These are phyloP conservation scores for Matsumyia berberina DNA, from an alignment of 2,888 invertebrate species.

Conservation along the genomic window DNA sequence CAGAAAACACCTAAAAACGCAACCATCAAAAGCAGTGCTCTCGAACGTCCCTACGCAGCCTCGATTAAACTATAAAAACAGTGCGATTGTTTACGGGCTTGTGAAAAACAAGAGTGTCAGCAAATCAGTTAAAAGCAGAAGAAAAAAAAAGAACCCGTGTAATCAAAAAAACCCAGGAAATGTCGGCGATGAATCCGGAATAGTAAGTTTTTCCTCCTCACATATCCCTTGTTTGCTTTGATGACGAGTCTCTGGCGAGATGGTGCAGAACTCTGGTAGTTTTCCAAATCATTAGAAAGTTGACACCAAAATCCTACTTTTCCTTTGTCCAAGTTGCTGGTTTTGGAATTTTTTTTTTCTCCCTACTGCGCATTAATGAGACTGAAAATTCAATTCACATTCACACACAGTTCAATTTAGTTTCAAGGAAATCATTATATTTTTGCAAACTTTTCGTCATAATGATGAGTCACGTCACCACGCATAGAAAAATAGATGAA, in stretches of 20 bases:
- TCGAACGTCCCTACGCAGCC: conserved; percentile 16
- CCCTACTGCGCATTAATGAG: conserved; percentile 70
- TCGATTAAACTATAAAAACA: conserved; percentile 56
- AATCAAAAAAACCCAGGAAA: conserved; percentile 80
- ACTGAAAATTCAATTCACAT: conserved; percentile 45
- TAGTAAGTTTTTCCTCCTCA: conserved; percentile 87
- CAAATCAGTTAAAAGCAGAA: conserved; percentile 70
- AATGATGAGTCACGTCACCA: conserved; percentile 68
- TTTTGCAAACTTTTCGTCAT: conserved; percentile 59
- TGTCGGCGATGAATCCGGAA: conserved; percentile 91
- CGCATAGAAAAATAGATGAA: conserved; percentile 40
- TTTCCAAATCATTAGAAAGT: conserved; percentile 66
- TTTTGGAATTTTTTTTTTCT: conserved; percentile 32
- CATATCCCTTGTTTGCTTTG: conserved; percentile 43
- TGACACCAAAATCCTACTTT: conserved; percentile 9
- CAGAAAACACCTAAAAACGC: conserved; percentile 73
- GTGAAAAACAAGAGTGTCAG: conserved; percentile 76
- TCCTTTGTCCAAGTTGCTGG: conserved; percentile 53
- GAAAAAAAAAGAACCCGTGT: conserved; percentile 56
- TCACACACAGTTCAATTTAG: conserved; percentile 39
- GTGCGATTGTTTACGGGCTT: conserved; percentile 77
- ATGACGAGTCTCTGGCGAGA: conserved; percentile 2
- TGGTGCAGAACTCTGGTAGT: not conserved
- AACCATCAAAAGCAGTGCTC: conserved; percentile 58
- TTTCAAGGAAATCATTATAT: conserved; percentile 51